Percentiles rank a stretch among this genome's conserved stretches.
phyloP scores from a whole-genome alignment of 2,113 vertebrate species.

The Hirundichthys speculiger region DNA sequence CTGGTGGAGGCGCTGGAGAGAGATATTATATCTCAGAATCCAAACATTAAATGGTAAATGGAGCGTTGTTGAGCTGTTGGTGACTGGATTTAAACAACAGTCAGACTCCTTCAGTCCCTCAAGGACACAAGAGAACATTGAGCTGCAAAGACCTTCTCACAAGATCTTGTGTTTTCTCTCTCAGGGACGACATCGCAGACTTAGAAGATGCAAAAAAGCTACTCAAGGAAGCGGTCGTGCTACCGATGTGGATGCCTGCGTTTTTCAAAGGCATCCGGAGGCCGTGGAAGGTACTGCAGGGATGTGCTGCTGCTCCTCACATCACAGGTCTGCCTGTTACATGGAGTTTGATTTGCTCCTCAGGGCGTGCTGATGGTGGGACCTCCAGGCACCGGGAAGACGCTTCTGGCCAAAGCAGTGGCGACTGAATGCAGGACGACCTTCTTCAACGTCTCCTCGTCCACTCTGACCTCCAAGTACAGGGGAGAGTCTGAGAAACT shows the following conservation, averaged over 20 bases:
- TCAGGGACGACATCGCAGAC: slow-evolving; percentile 97
- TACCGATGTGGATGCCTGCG: slow-evolving; percentile 99
- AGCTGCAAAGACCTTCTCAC: no score
- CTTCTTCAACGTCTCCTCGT: slow-evolving; percentile 97
- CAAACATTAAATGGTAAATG: slow-evolving; percentile 97
- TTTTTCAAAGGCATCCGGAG: slow-evolving; percentile 98
- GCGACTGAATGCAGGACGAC: slow-evolving; percentile 98
- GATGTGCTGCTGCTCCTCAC: background rate
- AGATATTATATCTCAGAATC: slow-evolving; percentile 98
- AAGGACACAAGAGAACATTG: no score
- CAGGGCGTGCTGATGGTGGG: slow-evolving; percentile 98
- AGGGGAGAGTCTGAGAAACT: slow-evolving; percentile 98
- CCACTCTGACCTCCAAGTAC: slow-evolving; percentile 98
- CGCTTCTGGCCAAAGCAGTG: slow-evolving; percentile 95
- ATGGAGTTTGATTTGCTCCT: background rate
- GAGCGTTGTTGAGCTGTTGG: no score
- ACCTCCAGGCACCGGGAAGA: slow-evolving; percentile 97
- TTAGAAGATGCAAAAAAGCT: slow-evolving; percentile 96
- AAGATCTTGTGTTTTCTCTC: slow-evolving; percentile 6
- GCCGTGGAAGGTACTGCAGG: slow-evolving; percentile 88
- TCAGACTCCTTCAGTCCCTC: no score
- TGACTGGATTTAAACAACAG: no score
- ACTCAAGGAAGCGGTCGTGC: slow-evolving; percentile 95
- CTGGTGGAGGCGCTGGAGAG: slow-evolving; percentile 95
- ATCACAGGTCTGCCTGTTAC: background rate